Evolutionary conservation across 1,140 invertebrate species (phyloP).

Genomic region (Diplogasteroides magnus): DNA sequence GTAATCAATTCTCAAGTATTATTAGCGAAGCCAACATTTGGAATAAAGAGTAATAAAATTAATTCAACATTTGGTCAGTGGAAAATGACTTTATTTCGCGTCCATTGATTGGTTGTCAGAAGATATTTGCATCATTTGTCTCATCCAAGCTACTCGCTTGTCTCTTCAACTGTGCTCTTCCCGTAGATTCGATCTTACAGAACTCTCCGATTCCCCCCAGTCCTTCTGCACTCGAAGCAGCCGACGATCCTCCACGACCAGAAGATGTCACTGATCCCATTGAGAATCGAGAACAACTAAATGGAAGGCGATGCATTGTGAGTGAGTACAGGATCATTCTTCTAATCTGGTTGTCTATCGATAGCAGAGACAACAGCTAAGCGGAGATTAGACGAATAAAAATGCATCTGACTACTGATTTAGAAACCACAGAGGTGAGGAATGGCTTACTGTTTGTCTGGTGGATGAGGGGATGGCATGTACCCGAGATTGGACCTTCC

Average conservation of each 20-base stretch:
- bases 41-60: background rate
- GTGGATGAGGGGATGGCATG: background rate
- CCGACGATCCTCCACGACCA: background rate
- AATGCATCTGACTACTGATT: background rate
- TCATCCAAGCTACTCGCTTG: background rate
- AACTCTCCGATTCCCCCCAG: background rate
- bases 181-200: background rate
- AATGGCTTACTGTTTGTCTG: background rate
- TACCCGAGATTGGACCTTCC: background rate
- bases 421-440: background rate
- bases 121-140: background rate
- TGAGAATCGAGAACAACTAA: background rate
- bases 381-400: background rate
- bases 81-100: background rate
- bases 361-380: background rate
- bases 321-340: background rate
- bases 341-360: background rate
- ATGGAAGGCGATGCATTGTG: no score
- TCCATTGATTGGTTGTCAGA: no score
- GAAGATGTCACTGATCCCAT: background rate
- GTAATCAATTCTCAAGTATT: no score
- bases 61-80: no score
- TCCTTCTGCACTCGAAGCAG: background rate
- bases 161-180: background rate
- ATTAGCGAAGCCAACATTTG: no score